These are phyloP conservation scores for Unio pictorum DNA, from an alignment of 2,888 invertebrate genomes.

Conservation along the genomic window DNA sequence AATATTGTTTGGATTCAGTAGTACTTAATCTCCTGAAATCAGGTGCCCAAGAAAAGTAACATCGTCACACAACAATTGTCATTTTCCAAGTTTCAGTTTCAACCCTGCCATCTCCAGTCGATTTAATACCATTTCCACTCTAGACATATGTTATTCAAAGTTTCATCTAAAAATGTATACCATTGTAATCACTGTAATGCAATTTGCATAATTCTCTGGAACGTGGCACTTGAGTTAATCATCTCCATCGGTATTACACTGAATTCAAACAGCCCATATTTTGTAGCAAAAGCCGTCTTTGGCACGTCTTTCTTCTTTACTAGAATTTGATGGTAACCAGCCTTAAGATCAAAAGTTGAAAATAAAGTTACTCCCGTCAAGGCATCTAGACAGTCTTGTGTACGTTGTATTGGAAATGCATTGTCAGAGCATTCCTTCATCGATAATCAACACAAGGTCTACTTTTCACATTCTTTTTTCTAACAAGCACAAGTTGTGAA, in stretches of 20 bases:
- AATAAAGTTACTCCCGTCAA: conserved; percentile 16
- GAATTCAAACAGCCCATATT: no score
- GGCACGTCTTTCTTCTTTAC: conserved; percentile 1
- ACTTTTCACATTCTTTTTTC: conserved; percentile 11
- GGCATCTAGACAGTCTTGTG: conserved; percentile 16
- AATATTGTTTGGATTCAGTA: no score
- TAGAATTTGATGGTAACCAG: conserved; percentile 28
- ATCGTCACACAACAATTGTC: conserved; percentile 13
- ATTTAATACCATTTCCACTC: conserved; percentile 9
- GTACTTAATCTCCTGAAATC: no score
- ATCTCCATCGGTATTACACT: no score
- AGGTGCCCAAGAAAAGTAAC: conserved; percentile 12
- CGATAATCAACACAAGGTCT: conserved; percentile 20
- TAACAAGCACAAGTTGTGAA: conserved; percentile 4
- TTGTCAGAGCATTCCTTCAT: conserved; percentile 10
- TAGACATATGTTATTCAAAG: conserved; percentile 14
- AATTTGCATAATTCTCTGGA: conserved; percentile 12
- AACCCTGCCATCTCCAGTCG: conserved; percentile 2
- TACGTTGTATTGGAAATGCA: conserved; percentile 23
- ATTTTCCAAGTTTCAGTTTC: conserved; percentile 15
- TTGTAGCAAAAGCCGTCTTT: no score
- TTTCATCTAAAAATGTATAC: conserved; percentile 4
- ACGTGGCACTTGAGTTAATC: background rate
- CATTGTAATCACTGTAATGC: conserved; percentile 11
- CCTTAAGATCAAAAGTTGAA: conserved; percentile 19